Evolutionary conservation across 2,113 vertebrate genomes (phyloP).

Genomic region (Rallus limicola): DNA sequence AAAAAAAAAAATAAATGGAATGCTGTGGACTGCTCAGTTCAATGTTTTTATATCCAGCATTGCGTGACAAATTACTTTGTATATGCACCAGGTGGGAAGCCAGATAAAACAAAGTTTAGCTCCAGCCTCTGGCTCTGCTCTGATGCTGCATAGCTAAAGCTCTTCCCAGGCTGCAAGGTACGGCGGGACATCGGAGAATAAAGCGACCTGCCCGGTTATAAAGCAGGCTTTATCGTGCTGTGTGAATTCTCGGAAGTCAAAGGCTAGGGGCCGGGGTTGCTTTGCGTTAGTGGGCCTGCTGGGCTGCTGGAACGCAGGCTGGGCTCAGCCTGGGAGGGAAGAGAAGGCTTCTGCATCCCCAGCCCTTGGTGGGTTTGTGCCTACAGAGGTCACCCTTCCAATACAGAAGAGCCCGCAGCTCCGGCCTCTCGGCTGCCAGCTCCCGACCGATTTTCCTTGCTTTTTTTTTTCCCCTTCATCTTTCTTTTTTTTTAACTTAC

Average conservation of each 20-base stretch:
- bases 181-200: not conserved
- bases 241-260: not conserved
- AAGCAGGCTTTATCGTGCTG: not conserved
- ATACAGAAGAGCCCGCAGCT: constrained; percentile 42
- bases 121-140: not conserved
- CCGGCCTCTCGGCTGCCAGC: not conserved
- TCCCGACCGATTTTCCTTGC: not conserved
- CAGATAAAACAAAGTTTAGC: not conserved
- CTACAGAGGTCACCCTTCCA: constrained; percentile 85
- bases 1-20: not conserved
- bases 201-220: not conserved
- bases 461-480: too few relatives aligned
- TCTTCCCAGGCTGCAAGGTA: not conserved
- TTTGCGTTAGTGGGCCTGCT: not conserved
- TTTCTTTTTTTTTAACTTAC: not conserved
- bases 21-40: not conserved
- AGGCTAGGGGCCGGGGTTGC: not conserved
- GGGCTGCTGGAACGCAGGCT: not conserved
- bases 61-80: not conserved
- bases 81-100: not conserved
- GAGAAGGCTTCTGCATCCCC: not conserved
- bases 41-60: not conserved
- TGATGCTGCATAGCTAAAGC: not conserved
- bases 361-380: constrained; percentile 37
- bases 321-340: not conserved